Evolutionary conservation across 2,797 vertebrate genomes (phyloP).

Genomic region (Pachyuromys duprasi): DNA sequence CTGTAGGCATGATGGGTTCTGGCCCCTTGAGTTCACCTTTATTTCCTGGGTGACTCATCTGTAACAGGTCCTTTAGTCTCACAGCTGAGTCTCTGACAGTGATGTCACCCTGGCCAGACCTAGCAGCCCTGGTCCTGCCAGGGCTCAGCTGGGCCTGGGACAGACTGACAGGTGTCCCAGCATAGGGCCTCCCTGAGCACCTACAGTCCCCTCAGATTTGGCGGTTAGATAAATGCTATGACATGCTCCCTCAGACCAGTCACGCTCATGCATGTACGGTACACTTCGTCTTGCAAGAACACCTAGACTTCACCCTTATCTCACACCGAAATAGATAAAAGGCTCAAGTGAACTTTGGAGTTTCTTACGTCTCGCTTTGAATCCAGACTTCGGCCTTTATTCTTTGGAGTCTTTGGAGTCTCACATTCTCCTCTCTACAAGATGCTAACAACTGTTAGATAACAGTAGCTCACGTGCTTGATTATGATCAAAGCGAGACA

Average conservation of each 20-base stretch:
- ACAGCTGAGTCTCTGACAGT: not conserved
- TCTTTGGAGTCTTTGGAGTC: not conserved
- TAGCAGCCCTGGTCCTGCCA: not conserved
- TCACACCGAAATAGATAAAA: not conserved
- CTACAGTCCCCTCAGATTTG: not conserved
- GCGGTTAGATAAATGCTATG: not conserved
- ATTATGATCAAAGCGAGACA: not conserved
- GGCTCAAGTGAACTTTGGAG: not conserved
- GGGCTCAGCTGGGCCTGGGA: not conserved
- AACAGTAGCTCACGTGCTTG: not conserved
- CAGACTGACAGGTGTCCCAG: not conserved
- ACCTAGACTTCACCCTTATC: not conserved
- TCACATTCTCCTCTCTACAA: not conserved
- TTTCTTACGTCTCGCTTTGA: constrained; percentile 44
- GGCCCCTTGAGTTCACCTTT: not conserved
- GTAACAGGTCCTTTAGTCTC: not conserved
- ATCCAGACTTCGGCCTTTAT: constrained; percentile 51
- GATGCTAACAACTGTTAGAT: not conserved
- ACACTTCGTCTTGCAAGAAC: not conserved
- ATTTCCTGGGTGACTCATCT: not conserved
- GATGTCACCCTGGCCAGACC: not conserved
- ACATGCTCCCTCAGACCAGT: fast-evolving
- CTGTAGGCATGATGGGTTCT: not conserved
- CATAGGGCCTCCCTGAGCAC: not conserved
- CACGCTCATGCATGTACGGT: not conserved